Evolutionary conservation across 2,113 vertebrate genomes (phyloP).

Genomic region (Lophochroa leadbeateri): DNA sequence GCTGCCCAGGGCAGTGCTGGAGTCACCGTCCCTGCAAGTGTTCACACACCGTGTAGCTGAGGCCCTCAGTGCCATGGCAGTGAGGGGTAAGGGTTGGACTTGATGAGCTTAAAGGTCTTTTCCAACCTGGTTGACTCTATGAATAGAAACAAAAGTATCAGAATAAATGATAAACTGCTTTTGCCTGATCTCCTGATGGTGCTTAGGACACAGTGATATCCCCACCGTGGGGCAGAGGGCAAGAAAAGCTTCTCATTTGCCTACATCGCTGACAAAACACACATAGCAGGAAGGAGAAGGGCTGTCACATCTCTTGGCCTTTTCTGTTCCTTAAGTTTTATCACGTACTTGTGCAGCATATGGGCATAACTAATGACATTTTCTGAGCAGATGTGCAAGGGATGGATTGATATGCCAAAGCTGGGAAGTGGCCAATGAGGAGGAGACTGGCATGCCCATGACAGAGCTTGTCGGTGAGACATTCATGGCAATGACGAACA

Average conservation of each 20-base stretch:
- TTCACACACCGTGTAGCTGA: too few species aligned
- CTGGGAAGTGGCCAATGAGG: conserved; percentile 54
- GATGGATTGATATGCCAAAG: conserved; percentile 57
- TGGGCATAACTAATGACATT: conserved; percentile 52
- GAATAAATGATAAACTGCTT: background rate
- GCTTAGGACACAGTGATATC: background rate
- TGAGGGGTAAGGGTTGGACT: background rate
- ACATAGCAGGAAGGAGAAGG: background rate
- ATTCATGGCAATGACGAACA: background rate
- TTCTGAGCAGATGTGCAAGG: conserved; percentile 61
- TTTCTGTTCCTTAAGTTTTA: conserved; percentile 36
- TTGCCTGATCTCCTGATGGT: background rate
- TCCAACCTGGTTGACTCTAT: background rate
- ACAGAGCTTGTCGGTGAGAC: conserved; percentile 57
- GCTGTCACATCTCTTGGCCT: background rate
- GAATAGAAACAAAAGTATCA: background rate
- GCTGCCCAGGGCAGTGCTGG: too few species aligned
- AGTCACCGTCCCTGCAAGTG: too few species aligned
- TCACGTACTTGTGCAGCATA: conserved; percentile 44
- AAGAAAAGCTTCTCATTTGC: background rate
- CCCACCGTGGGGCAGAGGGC: conserved; percentile 5
- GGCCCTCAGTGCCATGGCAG: too few species aligned
- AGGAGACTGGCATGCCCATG: conserved; percentile 33
- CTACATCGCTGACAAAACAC: background rate
- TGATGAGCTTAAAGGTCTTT: background rate